Conservation (phyloP, 2,888 invertebrate species). For the Hoplodrina ambigua region DNA sequence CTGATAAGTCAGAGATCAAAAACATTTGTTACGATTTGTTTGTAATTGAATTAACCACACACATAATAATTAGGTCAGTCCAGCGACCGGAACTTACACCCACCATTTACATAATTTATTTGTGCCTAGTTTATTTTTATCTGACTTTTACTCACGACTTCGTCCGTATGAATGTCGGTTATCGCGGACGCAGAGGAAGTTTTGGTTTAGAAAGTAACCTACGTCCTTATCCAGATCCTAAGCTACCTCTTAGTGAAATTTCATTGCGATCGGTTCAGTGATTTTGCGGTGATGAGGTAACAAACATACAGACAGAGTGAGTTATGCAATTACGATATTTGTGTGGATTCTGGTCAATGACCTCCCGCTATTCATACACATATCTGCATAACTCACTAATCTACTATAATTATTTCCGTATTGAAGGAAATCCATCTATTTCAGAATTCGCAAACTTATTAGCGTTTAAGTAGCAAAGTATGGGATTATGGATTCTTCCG, state of each 20-base stretch:
- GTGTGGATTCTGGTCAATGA: background rate
- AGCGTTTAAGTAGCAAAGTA: background rate
- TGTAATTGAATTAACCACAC: conserved; percentile 1
- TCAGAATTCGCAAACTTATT: background rate
- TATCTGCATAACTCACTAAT: background rate
- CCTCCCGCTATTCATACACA: background rate
- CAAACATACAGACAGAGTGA: background rate
- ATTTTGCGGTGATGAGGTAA: too few species aligned
- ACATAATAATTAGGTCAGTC: conserved; percentile 32
- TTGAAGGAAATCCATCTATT: background rate
- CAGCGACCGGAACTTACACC: conserved; percentile 28
- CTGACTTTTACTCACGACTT: background rate
- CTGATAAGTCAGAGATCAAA: conserved; percentile 8
- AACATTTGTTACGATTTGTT: conserved; percentile 19
- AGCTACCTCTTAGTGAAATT: background rate
- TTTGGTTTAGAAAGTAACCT: background rate
- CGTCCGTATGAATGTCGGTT: background rate
- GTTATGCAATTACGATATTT: background rate
- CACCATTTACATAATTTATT: conserved; percentile 5
- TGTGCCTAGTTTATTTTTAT: conserved; percentile 5
- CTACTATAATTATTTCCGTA: background rate
- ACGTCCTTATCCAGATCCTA: background rate
- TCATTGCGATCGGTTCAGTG: too few species aligned
- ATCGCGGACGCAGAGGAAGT: too few species aligned
- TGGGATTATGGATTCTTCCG: too few species aligned